Evolutionary conservation across 2,888 invertebrate genomes (phyloP).

Genomic region (Synergus japonicus): DNA sequence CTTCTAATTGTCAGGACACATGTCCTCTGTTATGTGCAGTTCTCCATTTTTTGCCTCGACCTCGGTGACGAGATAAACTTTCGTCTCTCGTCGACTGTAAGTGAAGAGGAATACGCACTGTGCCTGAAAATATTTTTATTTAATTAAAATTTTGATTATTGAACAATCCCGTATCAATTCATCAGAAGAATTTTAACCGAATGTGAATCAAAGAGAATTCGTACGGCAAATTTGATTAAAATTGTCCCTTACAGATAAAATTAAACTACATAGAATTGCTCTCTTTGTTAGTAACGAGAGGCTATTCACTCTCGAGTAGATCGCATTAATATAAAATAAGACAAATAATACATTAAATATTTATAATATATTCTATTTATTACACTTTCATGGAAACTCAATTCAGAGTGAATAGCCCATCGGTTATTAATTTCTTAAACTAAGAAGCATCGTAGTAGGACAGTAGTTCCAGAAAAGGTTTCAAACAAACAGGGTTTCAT

Average conservation of each 20-base stretch:
- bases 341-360: too few species aligned
- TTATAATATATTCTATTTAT: too few species aligned
- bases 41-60: constrained; percentile 27
- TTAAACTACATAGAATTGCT: not conserved
- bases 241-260: not conserved
- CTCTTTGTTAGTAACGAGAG: not conserved
- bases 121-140: constrained; percentile 64
- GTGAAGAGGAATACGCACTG: constrained; percentile 75
- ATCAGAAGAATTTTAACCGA: not conserved
- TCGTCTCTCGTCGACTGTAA: constrained; percentile 67
- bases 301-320: too few species aligned
- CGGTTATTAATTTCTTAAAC: not conserved
- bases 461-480: not conserved
- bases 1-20: constrained; percentile 70
- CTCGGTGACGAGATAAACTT: constrained; percentile 42
- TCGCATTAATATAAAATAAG: too few species aligned
- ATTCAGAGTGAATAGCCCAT: too few species aligned
- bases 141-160: not conserved
- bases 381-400: too few species aligned
- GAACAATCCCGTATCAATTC: not conserved
- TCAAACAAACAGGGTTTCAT: too few species aligned
- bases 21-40: constrained; percentile 56
- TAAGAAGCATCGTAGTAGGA: not conserved
- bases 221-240: too few species aligned
- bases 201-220: not conserved